phyloP scores from a whole-genome alignment of 1,140 invertebrate genomes.

The Pentalonia nigronervosa region DNA sequence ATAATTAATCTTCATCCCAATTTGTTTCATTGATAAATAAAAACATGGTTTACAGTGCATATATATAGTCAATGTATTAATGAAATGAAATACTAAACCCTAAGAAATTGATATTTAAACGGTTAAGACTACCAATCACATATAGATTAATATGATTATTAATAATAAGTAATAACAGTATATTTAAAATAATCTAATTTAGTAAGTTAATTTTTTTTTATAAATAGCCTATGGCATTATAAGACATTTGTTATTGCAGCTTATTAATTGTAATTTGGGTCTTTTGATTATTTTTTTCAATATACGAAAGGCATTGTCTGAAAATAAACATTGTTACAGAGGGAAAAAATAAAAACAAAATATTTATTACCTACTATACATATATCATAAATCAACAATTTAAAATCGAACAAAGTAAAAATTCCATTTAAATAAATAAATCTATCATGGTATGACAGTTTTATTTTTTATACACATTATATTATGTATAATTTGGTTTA shows the following conservation, averaged over 20 bases:
- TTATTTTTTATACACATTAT: background rate
- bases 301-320: background rate
- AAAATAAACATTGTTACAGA: background rate
- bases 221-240: background rate
- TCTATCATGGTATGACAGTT: background rate
- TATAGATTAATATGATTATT: background rate
- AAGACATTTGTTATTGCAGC: background rate
- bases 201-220: background rate
- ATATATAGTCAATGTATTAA: background rate
- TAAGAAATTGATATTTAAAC: background rate
- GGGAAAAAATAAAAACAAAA: background rate
- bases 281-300: background rate
- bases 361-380: background rate
- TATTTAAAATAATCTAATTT: background rate
- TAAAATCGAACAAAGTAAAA: background rate
- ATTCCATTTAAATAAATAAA: constrained; percentile 28
- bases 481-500: background rate
- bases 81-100: background rate
- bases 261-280: background rate
- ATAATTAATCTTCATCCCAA: background rate
- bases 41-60: background rate
- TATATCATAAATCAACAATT: background rate
- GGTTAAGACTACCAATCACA: background rate
- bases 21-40: background rate
- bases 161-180: background rate